phyloP scores from a whole-genome alignment of 2,113 vertebrate genomes.

The Silurus asotus region DNA sequence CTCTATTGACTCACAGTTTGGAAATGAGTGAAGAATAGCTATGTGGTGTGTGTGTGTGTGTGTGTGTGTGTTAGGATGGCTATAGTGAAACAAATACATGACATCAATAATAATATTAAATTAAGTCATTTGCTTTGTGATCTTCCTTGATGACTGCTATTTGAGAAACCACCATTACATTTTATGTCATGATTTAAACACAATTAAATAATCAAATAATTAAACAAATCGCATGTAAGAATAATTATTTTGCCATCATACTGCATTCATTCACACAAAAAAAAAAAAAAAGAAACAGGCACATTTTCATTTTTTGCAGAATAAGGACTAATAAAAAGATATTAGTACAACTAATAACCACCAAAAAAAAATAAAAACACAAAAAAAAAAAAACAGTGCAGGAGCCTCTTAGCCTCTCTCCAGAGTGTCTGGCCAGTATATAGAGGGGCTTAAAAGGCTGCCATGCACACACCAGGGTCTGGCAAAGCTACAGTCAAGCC shows the following conservation, averaged over 20 bases:
- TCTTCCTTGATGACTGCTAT: neutral
- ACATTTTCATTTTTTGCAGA: neutral
- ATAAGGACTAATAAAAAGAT: neutral
- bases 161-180: too few relatives aligned
- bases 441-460: slow-evolving; percentile 43
- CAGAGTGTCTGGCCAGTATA: slow-evolving; percentile 39
- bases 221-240: neutral
- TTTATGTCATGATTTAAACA: too few relatives aligned
- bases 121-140: neutral
- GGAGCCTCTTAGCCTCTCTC: slow-evolving; percentile 35
- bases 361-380: neutral
- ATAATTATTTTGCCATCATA: neutral
- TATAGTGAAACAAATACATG: neutral
- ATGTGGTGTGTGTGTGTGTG: neutral
- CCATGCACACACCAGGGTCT: slow-evolving; percentile 50
- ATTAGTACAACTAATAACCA: neutral
- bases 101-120: neutral
- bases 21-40: slow-evolving; percentile 8
- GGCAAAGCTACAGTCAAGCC: slow-evolving; percentile 49
- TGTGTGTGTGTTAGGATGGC: neutral
- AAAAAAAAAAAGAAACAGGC: too few relatives aligned
- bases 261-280: neutral
- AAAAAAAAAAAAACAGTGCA: slow-evolving; percentile 28
- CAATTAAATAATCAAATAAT: neutral
- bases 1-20: neutral